A percentile compares a stretch with the other conserved stretches of the same genome.
Evolutionary conservation across 2,113 vertebrate species (phyloP).

Genomic region (Candoia aspera): DNA sequence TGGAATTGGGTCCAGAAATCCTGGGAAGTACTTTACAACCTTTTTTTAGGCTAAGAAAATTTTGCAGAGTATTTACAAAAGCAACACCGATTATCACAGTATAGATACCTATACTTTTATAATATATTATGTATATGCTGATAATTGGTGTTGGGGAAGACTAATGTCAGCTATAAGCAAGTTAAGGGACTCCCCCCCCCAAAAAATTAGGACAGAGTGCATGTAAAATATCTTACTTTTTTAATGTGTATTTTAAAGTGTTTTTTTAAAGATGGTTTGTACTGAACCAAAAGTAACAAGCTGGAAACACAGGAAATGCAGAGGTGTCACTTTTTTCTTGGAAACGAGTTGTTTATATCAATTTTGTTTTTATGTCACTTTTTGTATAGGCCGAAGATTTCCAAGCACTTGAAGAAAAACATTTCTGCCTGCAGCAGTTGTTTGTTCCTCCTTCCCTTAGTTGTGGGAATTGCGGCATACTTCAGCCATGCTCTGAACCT

Average conservation of each 20-base stretch:
- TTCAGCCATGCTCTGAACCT: constrained; percentile 48
- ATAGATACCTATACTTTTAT: not conserved
- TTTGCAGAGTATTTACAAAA: not conserved
- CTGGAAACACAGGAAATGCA: not conserved
- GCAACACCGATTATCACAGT: not conserved
- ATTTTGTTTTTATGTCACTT: not conserved
- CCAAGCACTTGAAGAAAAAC: constrained; percentile 11
- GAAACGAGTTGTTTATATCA: not conserved
- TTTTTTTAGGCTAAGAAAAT: not conserved
- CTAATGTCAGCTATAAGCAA: not conserved
- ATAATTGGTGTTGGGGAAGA: not conserved
- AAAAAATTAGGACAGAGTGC: not conserved
- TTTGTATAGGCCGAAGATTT: constrained; percentile 50
- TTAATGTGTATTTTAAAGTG: not conserved
- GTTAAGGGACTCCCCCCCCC: not conserved
- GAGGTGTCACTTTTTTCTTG: not conserved
- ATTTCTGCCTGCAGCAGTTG: constrained; percentile 47
- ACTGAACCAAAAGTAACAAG: not conserved
- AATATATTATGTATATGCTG: not conserved
- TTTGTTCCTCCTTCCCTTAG: constrained; percentile 37
- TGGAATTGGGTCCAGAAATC: not conserved
- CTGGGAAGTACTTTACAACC: not conserved
- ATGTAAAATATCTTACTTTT: not conserved
- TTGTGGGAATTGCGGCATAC: constrained; percentile 38
- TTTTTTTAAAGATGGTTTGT: not conserved